Base-by-base conservation (phyloP, 2,113 vertebrate genomes). In the Ariopsis seemanni region DNA sequence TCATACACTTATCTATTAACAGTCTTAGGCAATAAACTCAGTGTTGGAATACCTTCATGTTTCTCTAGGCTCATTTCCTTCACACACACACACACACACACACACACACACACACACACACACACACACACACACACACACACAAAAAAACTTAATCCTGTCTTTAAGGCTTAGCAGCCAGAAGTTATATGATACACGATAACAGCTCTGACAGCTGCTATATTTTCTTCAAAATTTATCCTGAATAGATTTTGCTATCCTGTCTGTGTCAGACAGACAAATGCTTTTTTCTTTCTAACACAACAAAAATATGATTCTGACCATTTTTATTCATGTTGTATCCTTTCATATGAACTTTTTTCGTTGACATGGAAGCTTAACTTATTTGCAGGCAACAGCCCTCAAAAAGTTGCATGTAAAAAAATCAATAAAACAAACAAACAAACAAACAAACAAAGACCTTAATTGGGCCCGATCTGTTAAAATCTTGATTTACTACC, bases 221-320 rank as follows among this genome's bases (percentile, higher is more conserved):
- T 27, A 53, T 27, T 53, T 83, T 50, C 48, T 27, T 83, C 62
- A 7, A 67, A 52, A 52, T n/a, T 82, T 79, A 63, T 14, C 79
- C 79, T 74, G 67, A 85, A 87, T 52, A 83, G 62, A 83, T 53
- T 52, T 65, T 65, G 14, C 18, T 52, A 22, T 30, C 60, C 60
- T 55, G 60, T 65, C 80, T 20, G 53, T 9, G 27, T 57, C 72
- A 50, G 42, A 50, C 3, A 75, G 72, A 48, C 72, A 72, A 42
- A 42, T 72, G 7, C 7, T 11, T 74, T 48, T 71, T 48, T 74
- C 65, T 30, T 71, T 71, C 30, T 7, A 71, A 71, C 15, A 71
- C 27, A 71, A 34, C 22, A 50, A 74, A 74, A 20, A 48, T 74
- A 74, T 53, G 11, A 75, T 75, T n/a, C 20, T 72, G 71, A 75